Evolutionary conservation across 1,140 invertebrate genomes (phyloP).

Genomic region (Bombyx mandarina): DNA sequence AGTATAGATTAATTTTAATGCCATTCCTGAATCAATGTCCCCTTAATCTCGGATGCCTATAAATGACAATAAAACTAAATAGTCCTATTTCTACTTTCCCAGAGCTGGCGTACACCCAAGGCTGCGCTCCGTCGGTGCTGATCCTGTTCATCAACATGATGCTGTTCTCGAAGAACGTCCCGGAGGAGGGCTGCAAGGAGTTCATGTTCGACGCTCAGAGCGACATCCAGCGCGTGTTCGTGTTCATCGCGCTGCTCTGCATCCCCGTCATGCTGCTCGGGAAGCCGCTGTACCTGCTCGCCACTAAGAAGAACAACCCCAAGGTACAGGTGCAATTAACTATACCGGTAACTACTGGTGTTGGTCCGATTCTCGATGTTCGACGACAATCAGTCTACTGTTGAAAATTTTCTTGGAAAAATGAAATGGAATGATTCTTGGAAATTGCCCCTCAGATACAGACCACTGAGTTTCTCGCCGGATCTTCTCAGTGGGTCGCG

Average conservation of each 20-base stretch:
- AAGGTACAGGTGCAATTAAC: constrained; percentile 26
- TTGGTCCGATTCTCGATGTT: no score
- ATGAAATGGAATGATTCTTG: no score
- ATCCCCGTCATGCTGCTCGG: constrained; percentile 94
- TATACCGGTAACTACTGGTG: no score
- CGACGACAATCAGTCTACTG: background rate
- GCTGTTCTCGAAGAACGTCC: constrained; percentile 75
- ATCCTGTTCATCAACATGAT: constrained; percentile 96
- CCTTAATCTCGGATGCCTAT: no score
- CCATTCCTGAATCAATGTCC: no score
- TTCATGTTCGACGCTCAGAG: constrained; percentile 84
- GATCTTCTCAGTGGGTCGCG: no score
- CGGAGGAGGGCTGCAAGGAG: constrained; percentile 72
- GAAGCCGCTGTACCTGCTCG: constrained; percentile 85
- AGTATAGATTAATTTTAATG: no score
- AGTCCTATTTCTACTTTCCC: background rate
- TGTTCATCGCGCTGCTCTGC: constrained; percentile 83
- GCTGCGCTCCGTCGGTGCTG: constrained; percentile 89
- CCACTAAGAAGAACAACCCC: constrained; percentile 35
- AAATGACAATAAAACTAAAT: no score
- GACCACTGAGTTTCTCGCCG: no score
- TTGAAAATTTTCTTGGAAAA: background rate
- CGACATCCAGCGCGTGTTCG: constrained; percentile 79
- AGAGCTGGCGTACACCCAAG: constrained; percentile 66
- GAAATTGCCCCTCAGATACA: no score